A percentile compares a stretch with the other conserved stretches of the same genome.
Conservation (phyloP, 2,797 vertebrate genomes). For the Linurgus olivaceus region DNA sequence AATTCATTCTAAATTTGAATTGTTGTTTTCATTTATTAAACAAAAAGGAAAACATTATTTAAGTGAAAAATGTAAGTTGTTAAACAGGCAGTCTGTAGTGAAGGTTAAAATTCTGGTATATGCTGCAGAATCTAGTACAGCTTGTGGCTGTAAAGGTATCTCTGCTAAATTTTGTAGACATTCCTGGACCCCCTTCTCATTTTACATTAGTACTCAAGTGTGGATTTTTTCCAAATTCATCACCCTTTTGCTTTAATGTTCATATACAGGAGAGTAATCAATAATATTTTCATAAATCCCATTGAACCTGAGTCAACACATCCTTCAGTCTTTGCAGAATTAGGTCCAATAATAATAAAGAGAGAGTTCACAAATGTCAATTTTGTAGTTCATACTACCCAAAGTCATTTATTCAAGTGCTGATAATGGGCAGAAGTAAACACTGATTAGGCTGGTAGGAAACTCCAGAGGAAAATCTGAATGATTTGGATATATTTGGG, state of each 20-base stretch:
- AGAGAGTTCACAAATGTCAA: background rate
- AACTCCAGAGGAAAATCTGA: background rate
- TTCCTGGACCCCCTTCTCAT: background rate
- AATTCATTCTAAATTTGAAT: background rate
- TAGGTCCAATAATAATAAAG: background rate
- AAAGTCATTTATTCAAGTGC: background rate
- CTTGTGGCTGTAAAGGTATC: background rate
- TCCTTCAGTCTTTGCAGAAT: background rate
- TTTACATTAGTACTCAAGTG: background rate
- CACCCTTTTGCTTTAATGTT: background rate
- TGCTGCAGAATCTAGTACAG: background rate
- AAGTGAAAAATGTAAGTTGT: background rate
- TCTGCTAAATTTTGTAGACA: background rate
- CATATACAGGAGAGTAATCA: background rate
- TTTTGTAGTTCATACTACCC: background rate
- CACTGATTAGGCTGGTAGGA: background rate
- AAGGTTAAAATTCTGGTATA: background rate
- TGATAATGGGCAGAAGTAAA: background rate
- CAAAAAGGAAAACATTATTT: background rate
- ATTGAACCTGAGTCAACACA: background rate
- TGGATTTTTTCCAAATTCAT: background rate
- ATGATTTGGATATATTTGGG: background rate
- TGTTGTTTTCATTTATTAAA: background rate
- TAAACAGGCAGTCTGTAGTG: background rate
- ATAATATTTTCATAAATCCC: background rate